Conservation (phyloP, 2,888 invertebrate genomes). For the Gryllus longicercus region DNA sequence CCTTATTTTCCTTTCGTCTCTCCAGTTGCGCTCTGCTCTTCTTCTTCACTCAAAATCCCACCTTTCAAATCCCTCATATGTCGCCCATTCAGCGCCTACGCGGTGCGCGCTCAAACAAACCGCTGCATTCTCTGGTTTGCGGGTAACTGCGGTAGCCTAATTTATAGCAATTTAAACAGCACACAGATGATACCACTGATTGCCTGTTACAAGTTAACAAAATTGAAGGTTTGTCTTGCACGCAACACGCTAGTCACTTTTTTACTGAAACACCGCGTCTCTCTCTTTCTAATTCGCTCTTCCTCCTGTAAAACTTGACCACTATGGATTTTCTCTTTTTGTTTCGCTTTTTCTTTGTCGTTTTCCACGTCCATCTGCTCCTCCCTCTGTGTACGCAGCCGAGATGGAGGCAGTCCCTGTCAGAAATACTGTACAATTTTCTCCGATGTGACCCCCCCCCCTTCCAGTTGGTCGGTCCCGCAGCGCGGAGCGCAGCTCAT, state of each 20-base stretch:
- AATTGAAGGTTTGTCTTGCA: constrained; percentile 17
- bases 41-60: too few species aligned
- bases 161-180: constrained; percentile 17
- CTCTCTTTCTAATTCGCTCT: neutral
- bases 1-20: too few species aligned
- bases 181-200: neutral
- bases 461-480: too few species aligned
- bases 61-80: neutral
- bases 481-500: neutral
- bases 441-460: neutral
- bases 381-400: neutral
- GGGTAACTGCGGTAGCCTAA: neutral
- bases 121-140: neutral
- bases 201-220: neutral
- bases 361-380: neutral
- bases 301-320: constrained; percentile 3
- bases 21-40: too few species aligned
- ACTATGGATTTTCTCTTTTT: constrained; percentile 17
- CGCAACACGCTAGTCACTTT: neutral
- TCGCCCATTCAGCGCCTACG: neutral
- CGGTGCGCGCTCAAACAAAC: neutral
- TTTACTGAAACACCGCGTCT: neutral
- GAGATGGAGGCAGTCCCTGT: neutral
- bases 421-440: neutral
- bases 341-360: neutral